phyloP scores from a whole-genome alignment of 2,797 vertebrate species.

The Loris lydekkerianus region DNA sequence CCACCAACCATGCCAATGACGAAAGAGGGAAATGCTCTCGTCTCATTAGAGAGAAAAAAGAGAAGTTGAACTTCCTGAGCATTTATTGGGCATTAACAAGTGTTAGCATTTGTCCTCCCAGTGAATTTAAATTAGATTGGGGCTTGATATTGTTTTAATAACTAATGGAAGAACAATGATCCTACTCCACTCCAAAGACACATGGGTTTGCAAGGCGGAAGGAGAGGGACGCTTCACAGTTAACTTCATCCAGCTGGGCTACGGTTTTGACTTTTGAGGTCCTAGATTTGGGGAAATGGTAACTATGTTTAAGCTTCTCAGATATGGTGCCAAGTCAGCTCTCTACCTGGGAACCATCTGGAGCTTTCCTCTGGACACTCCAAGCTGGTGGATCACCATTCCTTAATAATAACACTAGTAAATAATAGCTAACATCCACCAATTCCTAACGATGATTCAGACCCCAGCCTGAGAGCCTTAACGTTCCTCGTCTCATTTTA shows the following conservation, averaged over 20 bases:
- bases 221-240: background rate
- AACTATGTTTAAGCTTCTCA: accelerated
- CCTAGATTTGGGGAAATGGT: background rate
- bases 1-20: background rate
- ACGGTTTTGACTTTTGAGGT: background rate
- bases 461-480: background rate
- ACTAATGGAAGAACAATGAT: background rate
- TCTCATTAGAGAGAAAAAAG: background rate
- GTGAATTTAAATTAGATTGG: background rate
- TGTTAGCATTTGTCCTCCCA: too few relatives aligned
- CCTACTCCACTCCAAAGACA: background rate
- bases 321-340: background rate
- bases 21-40: background rate
- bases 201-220: background rate
- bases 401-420: background rate
- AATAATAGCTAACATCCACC: background rate
- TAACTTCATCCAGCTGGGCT: background rate
- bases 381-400: background rate
- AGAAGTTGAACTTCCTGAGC: too few relatives aligned
- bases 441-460: background rate
- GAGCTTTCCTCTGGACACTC: background rate
- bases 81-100: background rate
- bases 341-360: constrained; percentile 57
- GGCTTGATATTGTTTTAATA: background rate
- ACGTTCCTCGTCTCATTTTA: background rate